These are phyloP conservation scores for Erythrocercus mccallii DNA, from an alignment of 2,113 vertebrate genomes.

Conservation along the genomic window DNA sequence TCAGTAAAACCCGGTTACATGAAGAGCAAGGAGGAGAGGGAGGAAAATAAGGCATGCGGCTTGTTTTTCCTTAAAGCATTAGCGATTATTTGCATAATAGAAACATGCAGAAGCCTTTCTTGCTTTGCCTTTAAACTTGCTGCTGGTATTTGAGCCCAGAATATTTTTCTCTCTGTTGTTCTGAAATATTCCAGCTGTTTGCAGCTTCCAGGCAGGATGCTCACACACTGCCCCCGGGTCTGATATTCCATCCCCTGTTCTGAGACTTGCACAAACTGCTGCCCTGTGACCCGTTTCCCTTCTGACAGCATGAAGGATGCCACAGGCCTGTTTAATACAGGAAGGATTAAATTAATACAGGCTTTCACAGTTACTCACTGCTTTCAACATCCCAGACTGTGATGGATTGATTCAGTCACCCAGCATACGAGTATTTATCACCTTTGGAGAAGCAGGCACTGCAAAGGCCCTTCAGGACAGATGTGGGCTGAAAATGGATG, in stretches of 20 bases:
- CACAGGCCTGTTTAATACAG: neutral
- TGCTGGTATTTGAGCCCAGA: neutral
- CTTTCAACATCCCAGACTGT: slow-evolving; percentile 77
- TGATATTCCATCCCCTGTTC: neutral
- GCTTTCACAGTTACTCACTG: slow-evolving; percentile 55
- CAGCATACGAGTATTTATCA: slow-evolving; percentile 72
- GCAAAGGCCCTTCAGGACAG: slow-evolving; percentile 73
- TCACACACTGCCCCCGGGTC: neutral
- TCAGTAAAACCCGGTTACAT: neutral
- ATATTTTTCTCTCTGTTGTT: neutral
- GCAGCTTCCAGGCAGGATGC: neutral
- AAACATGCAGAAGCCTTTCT: neutral
- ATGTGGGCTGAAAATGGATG: slow-evolving; percentile 59
- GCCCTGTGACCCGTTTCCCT: neutral
- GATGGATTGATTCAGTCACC: slow-evolving; percentile 74
- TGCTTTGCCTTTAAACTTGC: neutral
- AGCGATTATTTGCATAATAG: accelerated
- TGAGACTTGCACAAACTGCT: neutral
- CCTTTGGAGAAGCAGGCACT: slow-evolving; percentile 80
- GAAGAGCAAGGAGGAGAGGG: neutral
- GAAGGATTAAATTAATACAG: neutral
- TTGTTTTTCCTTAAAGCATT: neutral
- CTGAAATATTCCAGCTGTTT: neutral
- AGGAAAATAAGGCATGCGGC: accelerated
- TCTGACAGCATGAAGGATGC: neutral